A percentile compares a stretch with the other conserved stretches of the same genome.
Conservation (phyloP, 2,888 invertebrate species). For the Crematogaster levior region DNA sequence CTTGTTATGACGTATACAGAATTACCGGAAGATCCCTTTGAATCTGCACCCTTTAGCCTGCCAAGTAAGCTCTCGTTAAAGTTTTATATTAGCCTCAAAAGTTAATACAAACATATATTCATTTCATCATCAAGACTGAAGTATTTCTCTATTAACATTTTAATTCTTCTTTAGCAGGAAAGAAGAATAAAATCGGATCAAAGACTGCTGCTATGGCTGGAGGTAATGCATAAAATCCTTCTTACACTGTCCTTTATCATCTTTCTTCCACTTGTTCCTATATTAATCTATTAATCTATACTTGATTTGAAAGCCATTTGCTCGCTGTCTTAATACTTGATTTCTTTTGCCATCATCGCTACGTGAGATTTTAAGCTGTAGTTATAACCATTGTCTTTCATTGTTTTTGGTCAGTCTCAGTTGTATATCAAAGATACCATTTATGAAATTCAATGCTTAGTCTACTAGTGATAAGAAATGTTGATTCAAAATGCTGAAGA, state of each 20-base stretch:
- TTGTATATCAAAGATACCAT: constrained; percentile 29
- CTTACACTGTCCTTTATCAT: constrained; percentile 69
- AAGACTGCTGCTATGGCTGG: constrained; percentile 84
- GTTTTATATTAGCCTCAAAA: neutral
- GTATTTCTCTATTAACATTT: constrained; percentile 35
- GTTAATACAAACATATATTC: neutral
- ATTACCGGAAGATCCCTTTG: constrained; percentile 91
- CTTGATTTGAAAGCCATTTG: constrained; percentile 26
- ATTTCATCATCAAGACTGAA: neutral
- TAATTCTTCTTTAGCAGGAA: constrained; percentile 77
- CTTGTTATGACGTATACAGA: constrained; percentile 89
- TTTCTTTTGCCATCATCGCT: constrained; percentile 47
- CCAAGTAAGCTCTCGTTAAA: constrained; percentile 86
- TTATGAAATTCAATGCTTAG: neutral
- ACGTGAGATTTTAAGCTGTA: constrained; percentile 49
- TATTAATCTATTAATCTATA: constrained; percentile 56
- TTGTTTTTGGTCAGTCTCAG: neutral
- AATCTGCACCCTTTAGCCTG: constrained; percentile 93
- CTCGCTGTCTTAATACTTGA: constrained; percentile 40
- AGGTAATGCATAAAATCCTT: constrained; percentile 86
- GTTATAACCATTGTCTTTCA: constrained; percentile 30
- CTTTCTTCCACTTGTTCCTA: constrained; percentile 53
- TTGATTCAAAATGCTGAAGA: neutral
- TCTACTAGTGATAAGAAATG: neutral
- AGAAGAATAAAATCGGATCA: constrained; percentile 84